A percentile compares a stretch with the other conserved stretches of the same genome.
Conservation (phyloP, 2,888 invertebrate species). For the Cyaniris semiargus region DNA sequence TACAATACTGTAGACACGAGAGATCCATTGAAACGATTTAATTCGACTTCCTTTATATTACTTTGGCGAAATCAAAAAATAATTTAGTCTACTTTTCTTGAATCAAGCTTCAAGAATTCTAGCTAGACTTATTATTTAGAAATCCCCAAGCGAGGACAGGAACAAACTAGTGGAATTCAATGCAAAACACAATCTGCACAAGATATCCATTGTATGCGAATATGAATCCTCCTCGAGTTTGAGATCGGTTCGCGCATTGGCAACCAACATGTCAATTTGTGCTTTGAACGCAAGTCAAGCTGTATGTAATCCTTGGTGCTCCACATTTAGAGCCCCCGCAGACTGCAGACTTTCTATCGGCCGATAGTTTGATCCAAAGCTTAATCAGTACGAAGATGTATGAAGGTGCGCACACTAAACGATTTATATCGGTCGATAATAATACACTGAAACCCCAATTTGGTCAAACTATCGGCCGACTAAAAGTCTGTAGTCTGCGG, state of each 20-base stretch:
- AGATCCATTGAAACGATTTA: background rate
- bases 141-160: conserved; percentile 15
- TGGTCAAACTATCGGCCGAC: too few species aligned
- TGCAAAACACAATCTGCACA: conserved; percentile 41
- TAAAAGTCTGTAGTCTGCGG: too few species aligned
- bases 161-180: conserved; percentile 37
- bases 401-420: too few species aligned
- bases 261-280: conserved; percentile 40
- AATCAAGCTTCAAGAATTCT: background rate
- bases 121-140: background rate
- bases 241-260: conserved; percentile 38
- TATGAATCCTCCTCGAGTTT: conserved; percentile 40
- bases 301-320: background rate
- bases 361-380: too few species aligned
- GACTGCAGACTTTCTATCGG: too few species aligned
- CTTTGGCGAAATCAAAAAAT: background rate
- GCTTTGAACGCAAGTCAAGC: conserved; percentile 37
- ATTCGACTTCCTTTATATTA: background rate
- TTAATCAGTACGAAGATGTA: too few species aligned
- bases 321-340: background rate
- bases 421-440: too few species aligned
- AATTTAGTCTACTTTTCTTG: background rate
- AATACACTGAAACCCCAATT: too few species aligned
- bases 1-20: too few species aligned
- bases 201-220: conserved; percentile 43